A percentile compares a stretch with the other conserved stretches of the same genome.
Conservation (phyloP, 2,888 invertebrate species). For the Neoaliturus tenellus region DNA sequence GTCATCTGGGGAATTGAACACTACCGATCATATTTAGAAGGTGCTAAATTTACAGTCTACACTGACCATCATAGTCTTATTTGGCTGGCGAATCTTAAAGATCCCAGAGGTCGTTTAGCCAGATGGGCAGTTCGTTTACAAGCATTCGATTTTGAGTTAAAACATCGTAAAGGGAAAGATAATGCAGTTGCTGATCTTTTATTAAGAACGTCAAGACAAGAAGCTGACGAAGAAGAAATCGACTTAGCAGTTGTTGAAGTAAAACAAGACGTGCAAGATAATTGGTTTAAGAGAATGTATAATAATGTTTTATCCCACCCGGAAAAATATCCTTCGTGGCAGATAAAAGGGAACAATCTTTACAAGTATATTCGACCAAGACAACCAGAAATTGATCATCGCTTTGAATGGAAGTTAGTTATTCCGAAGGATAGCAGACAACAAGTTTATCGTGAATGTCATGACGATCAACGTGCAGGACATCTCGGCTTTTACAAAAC, state of each 20-base stretch:
- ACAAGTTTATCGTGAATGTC: background rate
- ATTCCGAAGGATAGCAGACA: background rate
- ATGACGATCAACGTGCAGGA: background rate
- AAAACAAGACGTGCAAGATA: background rate
- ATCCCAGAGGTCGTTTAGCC: conserved; percentile 64
- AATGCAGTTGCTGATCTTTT: background rate
- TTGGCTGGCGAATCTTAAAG: conserved; percentile 64
- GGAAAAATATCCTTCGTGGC: background rate
- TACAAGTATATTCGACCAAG: background rate
- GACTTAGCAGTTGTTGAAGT: background rate
- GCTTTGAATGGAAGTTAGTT: background rate
- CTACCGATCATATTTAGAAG: conserved; percentile 65
- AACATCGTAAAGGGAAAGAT: background rate
- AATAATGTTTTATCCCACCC: background rate
- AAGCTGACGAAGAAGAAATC: background rate
- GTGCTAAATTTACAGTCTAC: conserved; percentile 65
- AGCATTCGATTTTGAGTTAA: background rate
- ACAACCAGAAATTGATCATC: background rate
- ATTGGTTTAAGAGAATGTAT: background rate
- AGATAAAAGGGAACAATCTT: background rate
- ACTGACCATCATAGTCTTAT: conserved; percentile 66
- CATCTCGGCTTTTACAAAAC: conserved; percentile 14
- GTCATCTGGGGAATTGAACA: conserved; percentile 64
- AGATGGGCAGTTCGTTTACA: conserved; percentile 61
- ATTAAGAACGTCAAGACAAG: background rate